A percentile compares a stretch with the other conserved stretches of the same genome.
Conservation (phyloP, 2,113 vertebrate genomes). For the Danionella cerebrum region DNA sequence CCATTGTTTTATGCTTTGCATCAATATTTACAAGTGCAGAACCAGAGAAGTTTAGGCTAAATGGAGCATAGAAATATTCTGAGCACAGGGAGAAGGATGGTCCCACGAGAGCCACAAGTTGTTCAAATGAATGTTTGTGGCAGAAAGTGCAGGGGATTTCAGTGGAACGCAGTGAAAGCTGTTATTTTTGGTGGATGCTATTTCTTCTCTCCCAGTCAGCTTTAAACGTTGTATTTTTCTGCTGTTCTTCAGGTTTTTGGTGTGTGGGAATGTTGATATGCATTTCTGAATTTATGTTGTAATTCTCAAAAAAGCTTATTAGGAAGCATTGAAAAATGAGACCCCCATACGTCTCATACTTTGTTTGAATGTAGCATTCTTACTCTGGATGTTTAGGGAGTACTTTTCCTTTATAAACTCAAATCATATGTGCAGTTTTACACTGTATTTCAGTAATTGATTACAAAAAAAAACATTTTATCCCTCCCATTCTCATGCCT, state of each 20-base stretch:
- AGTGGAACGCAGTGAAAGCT: not conserved
- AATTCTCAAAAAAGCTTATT: too few species aligned
- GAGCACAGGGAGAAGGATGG: not conserved
- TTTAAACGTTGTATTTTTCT: not conserved
- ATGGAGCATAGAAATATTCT: constrained; percentile 25
- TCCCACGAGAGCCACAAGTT: constrained; percentile 14
- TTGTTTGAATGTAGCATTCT: too few species aligned
- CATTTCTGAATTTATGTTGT: too few species aligned
- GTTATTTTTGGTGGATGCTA: constrained; percentile 29
- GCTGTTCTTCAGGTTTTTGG: constrained; percentile 4
- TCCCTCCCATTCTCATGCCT: too few species aligned
- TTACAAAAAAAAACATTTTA: too few species aligned
- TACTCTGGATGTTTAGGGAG: too few species aligned
- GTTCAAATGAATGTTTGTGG: constrained; percentile 17
- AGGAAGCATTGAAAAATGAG: too few species aligned
- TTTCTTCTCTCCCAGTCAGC: constrained; percentile 24
- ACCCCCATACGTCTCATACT: too few species aligned
- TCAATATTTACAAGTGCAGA: constrained; percentile 39
- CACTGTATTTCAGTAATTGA: too few species aligned
- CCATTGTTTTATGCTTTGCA: constrained; percentile 29
- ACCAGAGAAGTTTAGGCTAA: constrained; percentile 4
- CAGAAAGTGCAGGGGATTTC: constrained; percentile 4
- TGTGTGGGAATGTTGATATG: too few species aligned
- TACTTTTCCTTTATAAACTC: too few species aligned
- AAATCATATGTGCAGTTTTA: too few species aligned